phyloP scores from a whole-genome alignment of 2,113 vertebrate genomes.

The Ophiodon elongatus region DNA sequence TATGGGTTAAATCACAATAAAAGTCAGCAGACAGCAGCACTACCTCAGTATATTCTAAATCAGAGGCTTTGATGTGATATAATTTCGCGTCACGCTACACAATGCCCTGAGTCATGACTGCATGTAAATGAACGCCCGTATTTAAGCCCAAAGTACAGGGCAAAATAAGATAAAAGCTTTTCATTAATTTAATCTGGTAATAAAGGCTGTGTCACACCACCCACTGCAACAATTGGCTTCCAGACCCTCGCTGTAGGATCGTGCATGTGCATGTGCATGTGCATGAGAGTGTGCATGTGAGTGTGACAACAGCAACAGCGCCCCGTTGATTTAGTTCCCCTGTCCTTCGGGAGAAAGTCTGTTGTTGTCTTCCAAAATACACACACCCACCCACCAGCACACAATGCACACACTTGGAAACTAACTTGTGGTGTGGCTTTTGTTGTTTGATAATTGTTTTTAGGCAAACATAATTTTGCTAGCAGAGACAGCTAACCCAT shows the following conservation, averaged over 20 bases:
- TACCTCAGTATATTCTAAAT: not conserved
- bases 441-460: slow-evolving; percentile 80
- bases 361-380: slow-evolving; percentile 70
- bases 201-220: slow-evolving; percentile 61
- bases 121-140: slow-evolving; percentile 47
- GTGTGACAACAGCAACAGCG: slow-evolving; percentile 60
- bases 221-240: slow-evolving; percentile 63
- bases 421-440: slow-evolving; percentile 64
- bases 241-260: slow-evolving; percentile 39
- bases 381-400: slow-evolving; percentile 50
- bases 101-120: slow-evolving; percentile 22
- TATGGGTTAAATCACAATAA: not conserved
- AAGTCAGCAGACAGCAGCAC: not conserved
- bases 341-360: slow-evolving; percentile 72
- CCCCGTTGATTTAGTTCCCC: slow-evolving; percentile 69
- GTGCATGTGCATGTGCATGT: not conserved
- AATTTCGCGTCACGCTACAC: not conserved
- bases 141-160: slow-evolving; percentile 27
- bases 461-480: slow-evolving; percentile 73
- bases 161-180: slow-evolving; percentile 40
- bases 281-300: slow-evolving; percentile 7
- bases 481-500: slow-evolving; percentile 73
- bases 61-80: not conserved
- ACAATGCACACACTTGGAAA: slow-evolving; percentile 62
- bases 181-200: slow-evolving; percentile 62